These are phyloP conservation scores for Epizoanthus ramosus DNA, from an alignment of 92 coral and sea anemone species.

Conservation along the genomic window DNA sequence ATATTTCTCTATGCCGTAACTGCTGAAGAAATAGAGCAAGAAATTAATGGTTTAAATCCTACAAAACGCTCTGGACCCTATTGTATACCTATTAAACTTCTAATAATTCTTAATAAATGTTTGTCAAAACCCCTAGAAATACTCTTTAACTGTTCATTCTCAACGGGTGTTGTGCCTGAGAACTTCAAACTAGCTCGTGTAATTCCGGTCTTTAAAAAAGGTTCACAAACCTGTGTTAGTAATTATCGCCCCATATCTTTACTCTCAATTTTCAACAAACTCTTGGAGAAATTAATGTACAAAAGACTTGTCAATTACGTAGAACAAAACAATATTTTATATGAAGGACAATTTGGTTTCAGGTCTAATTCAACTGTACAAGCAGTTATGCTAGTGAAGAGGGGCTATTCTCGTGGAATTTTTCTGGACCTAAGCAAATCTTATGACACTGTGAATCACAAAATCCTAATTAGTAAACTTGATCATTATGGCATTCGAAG, in stretches of 20 bases:
- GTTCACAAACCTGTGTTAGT: neutral
- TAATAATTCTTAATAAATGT: neutral
- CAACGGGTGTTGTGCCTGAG: neutral
- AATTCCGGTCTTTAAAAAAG: conserved; percentile 15
- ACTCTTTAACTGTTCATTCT: conserved; percentile 2
- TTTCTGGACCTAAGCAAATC: too few species aligned
- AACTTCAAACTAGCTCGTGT: conserved; percentile 2
- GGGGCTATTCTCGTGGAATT: too few species aligned
- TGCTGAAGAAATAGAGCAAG: neutral
- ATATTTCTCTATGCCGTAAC: conserved; percentile 27
- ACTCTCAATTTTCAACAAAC: conserved; percentile 29
- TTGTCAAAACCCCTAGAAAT: conserved; percentile 23
- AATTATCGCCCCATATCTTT: conserved; percentile 27
- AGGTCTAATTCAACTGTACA: conserved; percentile 19
- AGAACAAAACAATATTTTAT: conserved; percentile 25
- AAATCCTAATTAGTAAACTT: too few species aligned
- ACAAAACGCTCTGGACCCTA: conserved; percentile 12
- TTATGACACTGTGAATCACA: too few species aligned
- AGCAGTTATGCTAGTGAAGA: neutral
- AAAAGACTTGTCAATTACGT: conserved; percentile 26
- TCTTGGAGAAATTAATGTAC: conserved; percentile 28
- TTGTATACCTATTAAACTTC: conserved; percentile 6
- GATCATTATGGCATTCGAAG: too few species aligned
- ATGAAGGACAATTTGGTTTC: conserved; percentile 38
- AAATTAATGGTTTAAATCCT: neutral